Evolutionary conservation across 2,888 invertebrate species (phyloP).

Genomic region (Cryptosula pallasiana): DNA sequence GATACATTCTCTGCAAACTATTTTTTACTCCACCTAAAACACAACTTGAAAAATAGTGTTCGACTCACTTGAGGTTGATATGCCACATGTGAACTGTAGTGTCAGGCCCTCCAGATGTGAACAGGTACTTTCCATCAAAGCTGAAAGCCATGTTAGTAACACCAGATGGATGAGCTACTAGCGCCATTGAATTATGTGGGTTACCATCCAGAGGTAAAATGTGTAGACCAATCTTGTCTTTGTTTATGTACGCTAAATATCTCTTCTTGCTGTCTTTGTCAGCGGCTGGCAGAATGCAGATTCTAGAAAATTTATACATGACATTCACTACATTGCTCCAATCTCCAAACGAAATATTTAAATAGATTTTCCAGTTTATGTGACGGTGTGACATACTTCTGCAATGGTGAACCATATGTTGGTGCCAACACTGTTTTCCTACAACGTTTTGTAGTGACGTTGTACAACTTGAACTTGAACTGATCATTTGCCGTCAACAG

Average conservation of each 20-base stretch:
- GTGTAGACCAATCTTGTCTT: conserved; percentile 65
- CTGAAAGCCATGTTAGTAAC: conserved; percentile 56
- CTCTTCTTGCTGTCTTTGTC: conserved; percentile 34
- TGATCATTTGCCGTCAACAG: conserved; percentile 64
- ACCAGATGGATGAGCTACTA: conserved; percentile 65
- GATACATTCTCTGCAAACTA: no score
- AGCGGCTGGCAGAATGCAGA: conserved; percentile 39
- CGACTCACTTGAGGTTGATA: conserved; percentile 57
- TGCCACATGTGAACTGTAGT: conserved; percentile 60
- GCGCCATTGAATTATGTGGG: conserved; percentile 59
- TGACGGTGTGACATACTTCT: conserved; percentile 38
- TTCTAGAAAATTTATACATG: conserved; percentile 32
- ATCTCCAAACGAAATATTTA: no score
- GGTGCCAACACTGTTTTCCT: conserved; percentile 65
- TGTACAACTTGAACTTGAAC: conserved; percentile 67
- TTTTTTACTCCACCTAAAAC: no score
- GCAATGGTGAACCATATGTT: conserved; percentile 63
- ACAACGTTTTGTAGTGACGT: conserved; percentile 63
- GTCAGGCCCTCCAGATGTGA: conserved; percentile 60
- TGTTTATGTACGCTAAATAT: conserved; percentile 64
- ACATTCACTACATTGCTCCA: no score
- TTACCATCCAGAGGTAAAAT: conserved; percentile 69
- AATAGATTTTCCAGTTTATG: no score
- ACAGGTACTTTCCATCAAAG: conserved; percentile 57
- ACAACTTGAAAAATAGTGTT: no score